These are phyloP conservation scores for Heliconius sara DNA, from an alignment of 2,888 invertebrate species.

Conservation along the genomic window DNA sequence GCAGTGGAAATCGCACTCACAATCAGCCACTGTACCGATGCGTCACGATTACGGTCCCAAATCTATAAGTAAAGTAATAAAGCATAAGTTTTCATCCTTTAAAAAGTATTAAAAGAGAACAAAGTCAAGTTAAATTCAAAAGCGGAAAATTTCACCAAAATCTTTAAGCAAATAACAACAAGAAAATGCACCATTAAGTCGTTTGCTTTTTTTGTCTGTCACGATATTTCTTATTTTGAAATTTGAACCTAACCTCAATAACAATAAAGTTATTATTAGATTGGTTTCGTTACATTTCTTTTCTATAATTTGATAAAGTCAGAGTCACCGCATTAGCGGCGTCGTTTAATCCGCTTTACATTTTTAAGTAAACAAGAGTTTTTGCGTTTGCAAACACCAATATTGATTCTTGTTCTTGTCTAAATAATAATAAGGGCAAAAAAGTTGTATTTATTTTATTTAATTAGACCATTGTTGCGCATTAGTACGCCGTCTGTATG, in stretches of 20 bases:
- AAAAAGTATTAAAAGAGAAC: slow-evolving; percentile 20
- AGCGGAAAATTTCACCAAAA: slow-evolving; percentile 48
- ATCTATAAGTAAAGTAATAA: too few relatives aligned
- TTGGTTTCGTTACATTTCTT: slow-evolving; percentile 46
- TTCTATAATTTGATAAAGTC: slow-evolving; percentile 63
- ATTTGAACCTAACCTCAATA: slow-evolving; percentile 17
- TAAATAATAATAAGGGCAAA: neutral
- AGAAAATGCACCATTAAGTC: slow-evolving; percentile 52
- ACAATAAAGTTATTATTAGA: slow-evolving; percentile 26
- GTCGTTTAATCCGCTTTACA: slow-evolving; percentile 70
- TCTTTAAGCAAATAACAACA: slow-evolving; percentile 52
- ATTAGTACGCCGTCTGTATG: too few relatives aligned
- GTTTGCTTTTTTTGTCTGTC: slow-evolving; percentile 42
- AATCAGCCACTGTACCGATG: too few relatives aligned
- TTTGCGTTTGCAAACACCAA: slow-evolving; percentile 38
- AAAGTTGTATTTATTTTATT: neutral
- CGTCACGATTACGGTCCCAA: too few relatives aligned
- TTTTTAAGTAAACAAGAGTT: slow-evolving; percentile 63
- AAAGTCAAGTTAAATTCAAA: slow-evolving; percentile 41
- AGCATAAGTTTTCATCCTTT: neutral
- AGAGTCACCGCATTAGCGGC: slow-evolving; percentile 64
- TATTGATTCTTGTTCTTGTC: slow-evolving; percentile 33
- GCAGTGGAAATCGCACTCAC: too few relatives aligned
- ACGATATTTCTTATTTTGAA: slow-evolving; percentile 2
- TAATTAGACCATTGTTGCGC: too few relatives aligned